These are phyloP conservation scores for Coccyzus lansbergi DNA, from an alignment of 2,797 vertebrate species.

Conservation along the genomic window DNA sequence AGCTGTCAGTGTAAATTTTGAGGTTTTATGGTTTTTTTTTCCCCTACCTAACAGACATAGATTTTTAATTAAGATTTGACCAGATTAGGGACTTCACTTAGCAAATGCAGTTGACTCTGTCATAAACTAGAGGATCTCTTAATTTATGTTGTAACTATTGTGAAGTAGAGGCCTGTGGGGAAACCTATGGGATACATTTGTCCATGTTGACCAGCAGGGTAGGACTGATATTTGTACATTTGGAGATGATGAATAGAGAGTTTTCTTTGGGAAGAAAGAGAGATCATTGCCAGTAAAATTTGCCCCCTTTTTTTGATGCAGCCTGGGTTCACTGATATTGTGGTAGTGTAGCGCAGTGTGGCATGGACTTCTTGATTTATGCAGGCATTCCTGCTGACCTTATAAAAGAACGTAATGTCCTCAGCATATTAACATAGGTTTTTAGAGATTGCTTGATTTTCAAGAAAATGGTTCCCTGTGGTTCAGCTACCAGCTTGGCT, in stretches of 20 bases:
- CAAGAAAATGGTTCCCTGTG: neutral
- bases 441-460: neutral
- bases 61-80: neutral
- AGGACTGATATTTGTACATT: neutral
- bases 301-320: neutral
- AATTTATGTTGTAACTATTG: neutral
- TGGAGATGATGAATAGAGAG: neutral
- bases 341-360: neutral
- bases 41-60: neutral
- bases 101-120: neutral
- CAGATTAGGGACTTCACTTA: neutral
- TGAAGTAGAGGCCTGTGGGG: neutral
- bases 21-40: accelerated
- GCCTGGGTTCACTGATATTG: neutral
- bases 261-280: neutral
- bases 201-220: neutral
- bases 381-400: neutral
- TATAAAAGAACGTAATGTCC: neutral
- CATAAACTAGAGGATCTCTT: neutral
- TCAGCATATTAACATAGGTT: accelerated
- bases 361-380: neutral
- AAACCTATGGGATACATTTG: neutral
- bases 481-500: conserved; percentile 26
- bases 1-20: neutral
- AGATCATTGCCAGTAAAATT: neutral